Evolutionary conservation across 2,113 vertebrate genomes (phyloP), one percentile per base, ranked within the genome.

Genomic region (Typhlomys cinereus): DNA sequence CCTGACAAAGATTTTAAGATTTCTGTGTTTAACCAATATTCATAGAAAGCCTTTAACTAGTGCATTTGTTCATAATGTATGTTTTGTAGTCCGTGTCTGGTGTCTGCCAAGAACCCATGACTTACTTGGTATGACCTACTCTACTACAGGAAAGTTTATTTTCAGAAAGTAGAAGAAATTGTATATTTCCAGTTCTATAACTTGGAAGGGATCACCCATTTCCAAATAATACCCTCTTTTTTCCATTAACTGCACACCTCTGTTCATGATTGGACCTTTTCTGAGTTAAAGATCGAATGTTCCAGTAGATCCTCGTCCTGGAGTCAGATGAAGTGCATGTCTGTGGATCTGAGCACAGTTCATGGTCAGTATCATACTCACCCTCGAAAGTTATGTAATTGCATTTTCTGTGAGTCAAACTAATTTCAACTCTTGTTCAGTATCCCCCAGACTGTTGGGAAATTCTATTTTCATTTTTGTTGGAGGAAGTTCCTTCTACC

Each of bases 351-450:
- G 75, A 80, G 75, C 52, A 10, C 14, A 81, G 64, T 17, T 34
- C 66, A 36, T 15, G 71, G 59, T 21, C 15, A 52, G 59, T 29
- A 69, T 46, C 52, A 75, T 64, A 57, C 23, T 11, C 50, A 41
- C 29, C 36, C 25, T 3, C 67, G 10, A 52, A 81, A 52, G 46
- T 29, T 31, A 8, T 76, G n/a, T 44, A 88, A 46, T 46, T 93
- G 94, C 73, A 83, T 71, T 90, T 59, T 89, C 81, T 79, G 57
- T 52, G 21, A 50, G 34, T 75, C 39, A 71, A 78, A 95, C 64
- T 94, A 83, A 91, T 75, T 74, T 74, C 17, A 90, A 31, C 29
- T 84, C 59, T 75, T 92, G 48, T 54, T 46, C 46, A 80, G 25
- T 66, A 54, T 48, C 20, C 70, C 11, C 59, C 18, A 57, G 70